Evolutionary conservation across 2,888 invertebrate species (phyloP), one percentile per base, ranked within the genome.

Genomic region (Caenorhabditis macrosperma): DNA sequence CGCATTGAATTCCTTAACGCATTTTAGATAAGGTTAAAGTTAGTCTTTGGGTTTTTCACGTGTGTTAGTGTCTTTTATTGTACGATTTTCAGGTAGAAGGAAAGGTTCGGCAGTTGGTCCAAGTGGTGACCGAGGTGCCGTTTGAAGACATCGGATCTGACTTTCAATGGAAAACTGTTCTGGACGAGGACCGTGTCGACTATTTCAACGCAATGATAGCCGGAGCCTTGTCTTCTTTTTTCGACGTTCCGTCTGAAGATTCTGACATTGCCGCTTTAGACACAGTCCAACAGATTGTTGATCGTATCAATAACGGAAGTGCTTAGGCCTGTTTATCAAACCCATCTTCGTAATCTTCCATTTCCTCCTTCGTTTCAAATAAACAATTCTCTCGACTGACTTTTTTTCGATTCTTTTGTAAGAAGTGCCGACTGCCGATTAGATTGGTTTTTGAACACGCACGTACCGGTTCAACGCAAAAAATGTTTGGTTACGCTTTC

Each of bases 201-300:
- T 75, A 66, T 26, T 60, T 66, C 54, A 41, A 60, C 24, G 60
- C 66, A 1, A 66, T 75, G 66, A 30, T 67, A 12, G 75, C 75
- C 0, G 75, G 67, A 17, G 75, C 75, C 6, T 22, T 75, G 2
- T 46, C 60, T 15, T n/a, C 30, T 17, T 22, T n/a, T 17, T 75
- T 75, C 52, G 41, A 66, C 6, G 66, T 67, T 1, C 54, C 67
- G 20, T n/a, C 54, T 6, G 76, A 76, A n/a, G 15, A 17, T 15
- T 12, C 41, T 5, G 76, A 76, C 46, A 10, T 66, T 9, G 75
- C 26, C n/a, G 4, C 12, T 5, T 17, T 59, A 15, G 59, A 24
- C 44, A 75, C 75, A 12, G 66, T 75, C 44, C 75, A 75, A 52
- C 59, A 75, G 10, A 33, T 75, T 7, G 33, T 75, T 24, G 24